Evolutionary conservation across 2,797 vertebrate species (phyloP).

Genomic region (Lagodon rhomboides): DNA sequence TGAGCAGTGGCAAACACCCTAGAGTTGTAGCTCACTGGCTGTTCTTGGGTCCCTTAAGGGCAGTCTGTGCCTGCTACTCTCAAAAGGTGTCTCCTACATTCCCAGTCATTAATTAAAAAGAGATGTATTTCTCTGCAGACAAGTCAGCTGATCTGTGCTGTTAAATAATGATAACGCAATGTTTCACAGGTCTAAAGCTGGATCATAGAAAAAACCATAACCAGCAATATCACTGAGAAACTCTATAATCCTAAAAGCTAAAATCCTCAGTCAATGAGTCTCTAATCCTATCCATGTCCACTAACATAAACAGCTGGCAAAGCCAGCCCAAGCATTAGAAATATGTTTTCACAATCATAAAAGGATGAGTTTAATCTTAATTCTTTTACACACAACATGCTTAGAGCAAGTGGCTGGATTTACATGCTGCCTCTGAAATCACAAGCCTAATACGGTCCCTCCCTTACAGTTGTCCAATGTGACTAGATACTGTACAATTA

Average conservation of each 20-base stretch:
- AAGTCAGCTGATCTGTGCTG: slow-evolving; percentile 44
- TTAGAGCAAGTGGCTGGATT: slow-evolving; percentile 78
- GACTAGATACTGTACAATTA: slow-evolving; percentile 21
- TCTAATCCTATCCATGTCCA: slow-evolving; percentile 93
- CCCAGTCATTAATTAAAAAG: slow-evolving; percentile 16
- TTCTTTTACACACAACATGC: slow-evolving; percentile 72
- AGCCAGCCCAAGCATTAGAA: slow-evolving; percentile 71
- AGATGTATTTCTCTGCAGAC: slow-evolving; percentile 17
- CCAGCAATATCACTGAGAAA: slow-evolving; percentile 91
- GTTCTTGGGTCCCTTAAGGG: slow-evolving; percentile 73
- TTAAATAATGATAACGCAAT: slow-evolving; percentile 67
- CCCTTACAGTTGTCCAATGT: slow-evolving; percentile 8
- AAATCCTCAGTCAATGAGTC: slow-evolving; percentile 92
- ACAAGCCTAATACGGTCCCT: slow-evolving; percentile 14
- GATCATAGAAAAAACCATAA: slow-evolving; percentile 84
- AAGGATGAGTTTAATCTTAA: slow-evolving; percentile 80
- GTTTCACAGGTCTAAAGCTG: slow-evolving; percentile 80
- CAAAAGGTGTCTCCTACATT: slow-evolving; percentile 43
- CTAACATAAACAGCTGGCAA: slow-evolving; percentile 84
- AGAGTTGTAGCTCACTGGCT: slow-evolving; percentile 76
- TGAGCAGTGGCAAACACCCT: slow-evolving; percentile 83
- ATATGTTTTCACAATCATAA: slow-evolving; percentile 78
- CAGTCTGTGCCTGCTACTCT: slow-evolving; percentile 50
- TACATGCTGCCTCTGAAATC: slow-evolving; percentile 22
- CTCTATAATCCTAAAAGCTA: slow-evolving; percentile 93